Evolutionary conservation across 2,888 invertebrate genomes (phyloP), one percentile per base, ranked within the genome.

Genomic region (Aelia acuminata): DNA sequence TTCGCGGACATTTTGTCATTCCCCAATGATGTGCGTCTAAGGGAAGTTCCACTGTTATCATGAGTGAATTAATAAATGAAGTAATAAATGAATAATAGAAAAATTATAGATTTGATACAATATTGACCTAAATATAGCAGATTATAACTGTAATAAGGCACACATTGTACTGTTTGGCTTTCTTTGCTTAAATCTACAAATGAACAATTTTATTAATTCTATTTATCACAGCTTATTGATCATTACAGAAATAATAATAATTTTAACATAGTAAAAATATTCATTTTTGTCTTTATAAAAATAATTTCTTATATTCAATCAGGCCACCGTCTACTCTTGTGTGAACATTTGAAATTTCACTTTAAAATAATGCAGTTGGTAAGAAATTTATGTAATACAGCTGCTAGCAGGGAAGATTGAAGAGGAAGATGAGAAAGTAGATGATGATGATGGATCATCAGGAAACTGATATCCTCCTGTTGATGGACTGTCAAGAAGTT

Each of bases 401-500:
- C 90, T 88, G 31, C 89, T 87, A 10, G 90, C 53, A 1, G 90
- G 87, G 70, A 90, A 90, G 43, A 88, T 89, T 18, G 89, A 86
- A 39, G 89, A 87, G n/a, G 85, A 85, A 18, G 87, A 87, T 26
- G 87, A 87, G 20, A 63, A 87, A 20, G 57, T 43, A 0, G 70
- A 87, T 35, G 53, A 70, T 43, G 87, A 87, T 26, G 87, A 63
- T 18, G 87, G 63, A 22, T 63, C 63, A 47, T 87, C 87, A 7
- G 63, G 63, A 7, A 70, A 47, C 43, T 43, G 70, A 87, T 89
- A 90, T 35, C 85, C 75, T 49, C 89, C 87, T 15, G 90, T 57
- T 7, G 85, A 89, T 8, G 90, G 90, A 26, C 90, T 90, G 87
- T 90, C 90, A 1, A 90, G 85, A 3, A 89, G 88, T 50, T 90